Evolutionary conservation across 1,140 invertebrate genomes (phyloP).

Genomic region (Zaprionus taronus): DNA sequence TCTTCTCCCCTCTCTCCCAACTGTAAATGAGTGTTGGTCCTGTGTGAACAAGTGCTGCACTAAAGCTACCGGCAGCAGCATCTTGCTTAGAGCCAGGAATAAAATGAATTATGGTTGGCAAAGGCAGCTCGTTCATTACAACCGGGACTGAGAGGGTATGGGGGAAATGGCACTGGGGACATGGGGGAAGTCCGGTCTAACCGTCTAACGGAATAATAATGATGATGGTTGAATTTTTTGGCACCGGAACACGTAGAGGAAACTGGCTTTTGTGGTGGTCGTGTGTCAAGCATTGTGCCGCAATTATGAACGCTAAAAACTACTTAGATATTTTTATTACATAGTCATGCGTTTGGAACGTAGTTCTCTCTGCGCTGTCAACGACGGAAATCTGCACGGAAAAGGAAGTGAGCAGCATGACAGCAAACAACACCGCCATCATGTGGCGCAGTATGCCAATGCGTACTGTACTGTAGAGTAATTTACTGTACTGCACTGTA

Average conservation of each 20-base stretch:
- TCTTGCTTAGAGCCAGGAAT: conserved; percentile 34
- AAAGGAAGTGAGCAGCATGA: conserved; percentile 64
- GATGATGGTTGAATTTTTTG: conserved; percentile 6
- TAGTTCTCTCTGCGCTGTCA: neutral
- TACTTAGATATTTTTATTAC: conserved; percentile 81
- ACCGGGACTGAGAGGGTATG: conserved; percentile 24
- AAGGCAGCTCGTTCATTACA: conserved; percentile 67
- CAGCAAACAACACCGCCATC: conserved; percentile 61
- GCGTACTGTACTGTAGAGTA: neutral
- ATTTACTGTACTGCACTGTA: no score
- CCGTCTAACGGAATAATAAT: conserved; percentile 5
- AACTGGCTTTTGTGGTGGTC: conserved; percentile 79
- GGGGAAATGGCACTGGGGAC: conserved; percentile 40
- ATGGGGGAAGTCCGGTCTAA: conserved; percentile 13
- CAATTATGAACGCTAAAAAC: conserved; percentile 83
- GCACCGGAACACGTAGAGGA: conserved; percentile 64
- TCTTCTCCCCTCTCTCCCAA: neutral
- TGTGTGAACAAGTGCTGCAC: conserved; percentile 43
- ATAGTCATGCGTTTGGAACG: conserved; percentile 37
- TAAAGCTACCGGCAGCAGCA: conserved; percentile 36
- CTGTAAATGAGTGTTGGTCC: neutral
- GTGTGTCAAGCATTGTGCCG: conserved; percentile 81
- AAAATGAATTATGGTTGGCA: conserved; percentile 65
- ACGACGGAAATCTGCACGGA: conserved; percentile 32
- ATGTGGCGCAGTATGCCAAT: neutral